These are phyloP conservation scores for Troilus luridus DNA, from an alignment of 2,888 invertebrate species.

Conservation along the genomic window DNA sequence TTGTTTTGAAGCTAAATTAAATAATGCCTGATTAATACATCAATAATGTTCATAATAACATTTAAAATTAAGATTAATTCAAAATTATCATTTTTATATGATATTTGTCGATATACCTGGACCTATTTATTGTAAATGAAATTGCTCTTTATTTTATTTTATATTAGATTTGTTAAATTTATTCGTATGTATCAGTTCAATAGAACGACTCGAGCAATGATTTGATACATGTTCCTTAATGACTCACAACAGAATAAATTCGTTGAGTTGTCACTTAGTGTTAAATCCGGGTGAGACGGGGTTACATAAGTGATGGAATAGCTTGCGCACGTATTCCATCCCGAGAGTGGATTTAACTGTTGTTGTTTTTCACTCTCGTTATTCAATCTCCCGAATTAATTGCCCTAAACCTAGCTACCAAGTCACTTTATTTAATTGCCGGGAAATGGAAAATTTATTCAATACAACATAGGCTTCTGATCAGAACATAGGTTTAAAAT, in stretches of 20 bases:
- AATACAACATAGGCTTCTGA: neutral
- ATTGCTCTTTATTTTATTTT: neutral
- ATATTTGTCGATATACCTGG: neutral
- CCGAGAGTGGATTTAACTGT: neutral
- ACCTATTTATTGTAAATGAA: neutral
- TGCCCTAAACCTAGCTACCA: neutral
- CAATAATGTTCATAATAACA: neutral
- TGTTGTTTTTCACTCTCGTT: conserved; percentile 4
- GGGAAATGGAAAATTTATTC: neutral
- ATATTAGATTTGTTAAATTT: neutral
- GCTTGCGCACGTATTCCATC: neutral
- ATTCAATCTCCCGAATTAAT: neutral
- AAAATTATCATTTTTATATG: neutral
- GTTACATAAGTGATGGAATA: neutral
- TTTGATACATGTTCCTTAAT: neutral
- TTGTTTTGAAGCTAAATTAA: neutral
- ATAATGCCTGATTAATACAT: neutral
- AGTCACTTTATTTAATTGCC: neutral
- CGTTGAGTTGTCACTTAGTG: neutral
- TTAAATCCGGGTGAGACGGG: neutral
- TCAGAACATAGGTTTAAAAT: no score
- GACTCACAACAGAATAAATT: neutral
- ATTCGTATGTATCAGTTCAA: neutral
- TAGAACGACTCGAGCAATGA: neutral
- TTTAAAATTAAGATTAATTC: neutral